Conservation (phyloP, 2,797 vertebrate species). For the Trematomus bernacchii region DNA sequence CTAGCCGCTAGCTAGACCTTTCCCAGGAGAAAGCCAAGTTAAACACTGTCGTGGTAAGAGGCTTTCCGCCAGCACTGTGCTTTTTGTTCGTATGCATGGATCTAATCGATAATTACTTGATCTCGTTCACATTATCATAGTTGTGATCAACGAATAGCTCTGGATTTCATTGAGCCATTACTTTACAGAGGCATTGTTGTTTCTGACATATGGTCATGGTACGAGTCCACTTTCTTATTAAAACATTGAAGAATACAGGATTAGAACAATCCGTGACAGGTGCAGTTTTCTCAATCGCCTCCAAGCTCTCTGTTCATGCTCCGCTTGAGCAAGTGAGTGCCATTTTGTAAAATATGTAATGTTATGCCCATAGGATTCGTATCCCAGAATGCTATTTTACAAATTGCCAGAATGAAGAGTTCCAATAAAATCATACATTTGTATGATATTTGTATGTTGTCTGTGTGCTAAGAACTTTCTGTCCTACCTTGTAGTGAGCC, state of each 20-base stretch:
- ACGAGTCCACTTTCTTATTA: constrained; percentile 12
- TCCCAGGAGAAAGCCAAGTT: constrained; percentile 33
- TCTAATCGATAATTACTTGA: constrained; percentile 10
- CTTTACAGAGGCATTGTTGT: constrained; percentile 19
- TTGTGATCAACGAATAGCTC: constrained; percentile 6
- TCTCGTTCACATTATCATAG: constrained; percentile 11
- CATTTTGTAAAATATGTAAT: constrained; percentile 64
- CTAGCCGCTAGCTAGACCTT: constrained; percentile 50
- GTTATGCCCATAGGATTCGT: constrained; percentile 36
- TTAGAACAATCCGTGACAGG: constrained; percentile 69
- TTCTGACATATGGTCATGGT: not conserved
- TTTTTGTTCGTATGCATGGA: constrained; percentile 19
- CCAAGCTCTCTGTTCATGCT: constrained; percentile 44
- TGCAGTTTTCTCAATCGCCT: constrained; percentile 62
- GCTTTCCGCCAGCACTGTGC: constrained; percentile 5
- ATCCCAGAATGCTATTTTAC: constrained; percentile 40
- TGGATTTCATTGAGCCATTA: not conserved
- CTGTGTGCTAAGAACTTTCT: constrained; percentile 37
- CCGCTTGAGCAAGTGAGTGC: constrained; percentile 54
- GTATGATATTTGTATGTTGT: not conserved
- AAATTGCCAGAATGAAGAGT: not conserved
- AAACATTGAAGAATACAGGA: constrained; percentile 22
- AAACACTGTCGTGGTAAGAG: constrained; percentile 48
- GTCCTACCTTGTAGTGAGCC: constrained; percentile 80
- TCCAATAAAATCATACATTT: no score